Evolutionary conservation across 1,140 invertebrate genomes (phyloP).

Genomic region (Zeugodacus cucurbitae): DNA sequence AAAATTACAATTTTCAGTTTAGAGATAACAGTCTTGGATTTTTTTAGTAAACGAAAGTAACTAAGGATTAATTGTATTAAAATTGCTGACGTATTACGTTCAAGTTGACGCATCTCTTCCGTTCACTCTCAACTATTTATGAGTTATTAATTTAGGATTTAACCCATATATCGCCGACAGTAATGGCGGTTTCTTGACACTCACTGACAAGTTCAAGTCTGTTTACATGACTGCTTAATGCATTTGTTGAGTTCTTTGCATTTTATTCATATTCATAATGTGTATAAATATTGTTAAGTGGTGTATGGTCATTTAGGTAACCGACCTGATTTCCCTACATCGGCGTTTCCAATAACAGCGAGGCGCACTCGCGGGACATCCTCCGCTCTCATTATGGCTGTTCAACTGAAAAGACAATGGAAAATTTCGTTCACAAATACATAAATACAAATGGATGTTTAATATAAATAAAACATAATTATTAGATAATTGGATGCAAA

Average conservation of each 20-base stretch:
- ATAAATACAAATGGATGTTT: not conserved
- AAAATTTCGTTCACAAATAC: not conserved
- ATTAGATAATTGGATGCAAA: too few species aligned
- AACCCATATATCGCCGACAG: not conserved
- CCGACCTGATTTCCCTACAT: slow-evolving; percentile 82
- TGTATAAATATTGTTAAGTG: not conserved
- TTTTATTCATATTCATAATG: not conserved
- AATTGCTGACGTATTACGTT: not conserved
- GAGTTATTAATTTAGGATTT: not conserved
- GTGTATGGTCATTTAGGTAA: slow-evolving; percentile 15
- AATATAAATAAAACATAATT: too few species aligned
- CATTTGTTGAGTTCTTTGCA: not conserved
- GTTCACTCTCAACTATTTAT: not conserved
- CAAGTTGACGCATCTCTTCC: not conserved
- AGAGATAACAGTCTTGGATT: not conserved
- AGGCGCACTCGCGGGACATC: slow-evolving; percentile 75
- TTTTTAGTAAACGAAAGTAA: not conserved
- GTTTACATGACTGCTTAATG: not conserved
- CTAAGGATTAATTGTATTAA: not conserved
- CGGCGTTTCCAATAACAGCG: slow-evolving; percentile 76
- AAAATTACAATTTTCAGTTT: not conserved
- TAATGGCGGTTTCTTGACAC: not conserved
- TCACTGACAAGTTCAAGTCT: slow-evolving; percentile 3
- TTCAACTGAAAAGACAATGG: slow-evolving; percentile 43
- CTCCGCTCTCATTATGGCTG: slow-evolving; percentile 69